A percentile compares a stretch with the other conserved stretches of the same genome.
Evolutionary conservation across 2,113 vertebrate genomes (phyloP).

Genomic region (Salminus brasiliensis): DNA sequence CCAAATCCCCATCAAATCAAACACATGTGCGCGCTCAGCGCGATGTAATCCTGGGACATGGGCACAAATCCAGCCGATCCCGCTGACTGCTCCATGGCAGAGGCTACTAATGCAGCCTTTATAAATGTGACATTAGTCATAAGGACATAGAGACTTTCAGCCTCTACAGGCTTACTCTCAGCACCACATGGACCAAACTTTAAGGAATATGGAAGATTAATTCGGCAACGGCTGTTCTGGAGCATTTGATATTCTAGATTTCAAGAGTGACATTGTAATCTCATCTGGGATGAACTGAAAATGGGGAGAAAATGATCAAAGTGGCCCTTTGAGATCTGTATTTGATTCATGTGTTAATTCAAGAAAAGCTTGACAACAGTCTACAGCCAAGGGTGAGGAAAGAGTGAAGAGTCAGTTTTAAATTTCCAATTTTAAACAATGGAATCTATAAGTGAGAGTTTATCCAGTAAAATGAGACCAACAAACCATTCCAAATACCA

Average conservation of each 20-base stretch:
- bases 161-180: conserved; percentile 19
- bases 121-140: conserved; percentile 37
- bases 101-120: conserved; percentile 44
- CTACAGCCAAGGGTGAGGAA: no score
- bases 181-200: conserved; percentile 32
- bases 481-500: no score
- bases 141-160: conserved; percentile 33
- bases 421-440: no score
- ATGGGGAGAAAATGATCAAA: no score
- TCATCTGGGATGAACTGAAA: no score
- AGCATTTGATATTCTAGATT: background rate
- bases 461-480: no score
- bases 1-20: conserved; percentile 74
- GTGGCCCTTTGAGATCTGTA: no score
- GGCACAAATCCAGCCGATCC: conserved; percentile 69
- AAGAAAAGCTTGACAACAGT: no score
- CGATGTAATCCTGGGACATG: conserved; percentile 73
- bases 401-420: no score
- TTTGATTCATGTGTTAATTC: no score
- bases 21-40: conserved; percentile 68
- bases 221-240: conserved; percentile 53
- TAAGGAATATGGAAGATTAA: conserved; percentile 65
- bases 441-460: no score
- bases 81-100: conserved; percentile 5
- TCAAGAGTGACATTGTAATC: background rate